Conservation (phyloP, 2,888 invertebrate genomes). For the Drosophila paramelanica region DNA sequence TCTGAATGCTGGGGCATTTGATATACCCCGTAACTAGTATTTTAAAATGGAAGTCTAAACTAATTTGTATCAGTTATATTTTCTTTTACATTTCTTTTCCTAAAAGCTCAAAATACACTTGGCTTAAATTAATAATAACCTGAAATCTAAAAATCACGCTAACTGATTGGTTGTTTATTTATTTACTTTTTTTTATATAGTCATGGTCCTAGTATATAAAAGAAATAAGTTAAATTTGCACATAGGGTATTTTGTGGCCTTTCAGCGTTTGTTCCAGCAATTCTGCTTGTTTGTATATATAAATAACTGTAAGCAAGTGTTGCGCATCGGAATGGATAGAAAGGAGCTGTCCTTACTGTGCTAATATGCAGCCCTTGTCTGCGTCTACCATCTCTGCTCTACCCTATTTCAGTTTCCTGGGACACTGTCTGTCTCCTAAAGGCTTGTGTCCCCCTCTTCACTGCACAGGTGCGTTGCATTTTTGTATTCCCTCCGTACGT, state of each 20-base stretch:
- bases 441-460: not conserved
- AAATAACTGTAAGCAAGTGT: slow-evolving; percentile 69
- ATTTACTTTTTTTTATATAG: too few relatives aligned
- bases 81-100: too few relatives aligned
- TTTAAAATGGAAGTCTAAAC: not conserved
- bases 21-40: slow-evolving; percentile 22
- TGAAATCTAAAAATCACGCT: too few relatives aligned
- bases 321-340: slow-evolving; percentile 48
- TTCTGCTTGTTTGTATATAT: slow-evolving; percentile 38
- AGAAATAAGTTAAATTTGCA: not conserved
- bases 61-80: too few relatives aligned
- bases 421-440: slow-evolving; percentile 2
- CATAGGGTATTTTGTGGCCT: slow-evolving; percentile 10
- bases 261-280: not conserved
- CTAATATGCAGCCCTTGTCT: slow-evolving; percentile 58
- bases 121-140: too few relatives aligned
- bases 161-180: too few relatives aligned
- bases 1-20: slow-evolving; percentile 67
- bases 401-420: slow-evolving; percentile 1
- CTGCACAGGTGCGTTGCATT: slow-evolving; percentile 48
- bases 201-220: too few relatives aligned
- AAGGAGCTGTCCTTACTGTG: slow-evolving; percentile 41
- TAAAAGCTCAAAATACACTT: too few relatives aligned
- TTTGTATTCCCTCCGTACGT: slow-evolving; percentile 21
- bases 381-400: not conserved